Evolutionary conservation across 2,888 invertebrate species (phyloP), one percentile per base, ranked within the genome.

Genomic region (Drosophila nigricruria): DNA sequence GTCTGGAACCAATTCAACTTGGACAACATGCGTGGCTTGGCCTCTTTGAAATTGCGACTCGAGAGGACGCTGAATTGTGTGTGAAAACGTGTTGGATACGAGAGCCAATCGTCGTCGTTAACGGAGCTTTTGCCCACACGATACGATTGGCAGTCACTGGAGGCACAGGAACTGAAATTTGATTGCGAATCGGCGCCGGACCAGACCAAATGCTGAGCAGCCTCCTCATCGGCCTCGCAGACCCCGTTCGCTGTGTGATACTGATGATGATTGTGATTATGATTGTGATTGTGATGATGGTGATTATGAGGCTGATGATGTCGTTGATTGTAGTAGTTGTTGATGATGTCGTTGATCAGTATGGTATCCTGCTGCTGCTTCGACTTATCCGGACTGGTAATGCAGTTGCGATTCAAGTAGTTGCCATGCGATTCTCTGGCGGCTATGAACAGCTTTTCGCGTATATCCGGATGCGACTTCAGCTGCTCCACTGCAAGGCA

Each of bases 1-100:
- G 96, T 96, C 92, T 97, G 96, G 65, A 96, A 94, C 95, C 96
- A 96, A 92, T 96, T 96, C 70, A 96, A 92, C 90, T 96, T 96
- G 56, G 96, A 96, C 54, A 96, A 92, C 95, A 97, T 96, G 62
- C 96, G 93, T 8, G 96, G 95, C 82, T 95, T 94, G 34, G 96
- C 96, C 92, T 96, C 96, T 90, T 95, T 95, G 91, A 96, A 96
- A 92, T 96, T 96, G 70, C 97, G 93, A 90, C 95, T 95, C 43
- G 96, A 95, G 78, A 97, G 93, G 71, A 96, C 95, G 92, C 95
- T 95, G 91, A 96, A 96, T 92, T 97, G 96, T 16, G 96, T 96
- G 94, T 95, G 95, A 92, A 96, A 96, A 70, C 95, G 95, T n/a
- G 96, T 96, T 53, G 96, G 96, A 94, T 96, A 96, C 68, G 95